These are phyloP conservation scores for Drosophila recens DNA, from an alignment of 2,888 invertebrate species.

Conservation along the genomic window DNA sequence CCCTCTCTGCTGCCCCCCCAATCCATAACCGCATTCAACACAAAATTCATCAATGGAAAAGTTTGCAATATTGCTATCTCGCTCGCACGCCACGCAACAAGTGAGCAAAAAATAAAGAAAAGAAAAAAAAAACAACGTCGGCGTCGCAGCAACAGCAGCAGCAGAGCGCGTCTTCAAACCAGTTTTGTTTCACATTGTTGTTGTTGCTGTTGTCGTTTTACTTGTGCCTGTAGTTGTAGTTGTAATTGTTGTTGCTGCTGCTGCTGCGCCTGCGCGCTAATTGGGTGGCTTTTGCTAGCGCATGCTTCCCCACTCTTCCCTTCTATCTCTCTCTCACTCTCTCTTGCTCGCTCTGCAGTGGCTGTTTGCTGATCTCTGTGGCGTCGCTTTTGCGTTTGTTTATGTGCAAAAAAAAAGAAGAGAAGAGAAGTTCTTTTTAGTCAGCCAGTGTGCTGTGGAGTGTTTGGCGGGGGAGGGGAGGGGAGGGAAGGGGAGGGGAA, in stretches of 20 bases:
- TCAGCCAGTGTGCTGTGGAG: background rate
- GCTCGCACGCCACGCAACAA: conserved; percentile 58
- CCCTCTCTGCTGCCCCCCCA: background rate
- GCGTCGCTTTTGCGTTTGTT: conserved; percentile 11
- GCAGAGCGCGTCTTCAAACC: conserved; percentile 62
- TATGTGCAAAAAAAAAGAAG: conserved; percentile 14
- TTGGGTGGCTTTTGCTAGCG: conserved; percentile 63
- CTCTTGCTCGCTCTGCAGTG: conserved; percentile 19
- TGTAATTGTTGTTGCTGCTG: conserved; percentile 34
- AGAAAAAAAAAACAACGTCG: conserved; percentile 11
- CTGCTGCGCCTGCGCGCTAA: conserved; percentile 71
- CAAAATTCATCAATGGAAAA: conserved; percentile 78
- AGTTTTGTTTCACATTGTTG: conserved; percentile 52
- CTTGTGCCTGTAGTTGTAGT: conserved; percentile 16
- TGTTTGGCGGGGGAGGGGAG: background rate
- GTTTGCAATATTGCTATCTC: conserved; percentile 72
- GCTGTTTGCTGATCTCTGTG: conserved; percentile 35
- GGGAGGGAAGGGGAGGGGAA: background rate
- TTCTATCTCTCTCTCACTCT: conserved; percentile 1
- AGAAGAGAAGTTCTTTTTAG: conserved; percentile 24
- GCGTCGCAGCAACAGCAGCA: conserved; percentile 20
- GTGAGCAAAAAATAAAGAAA: conserved; percentile 44
- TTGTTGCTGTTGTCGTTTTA: conserved; percentile 21
- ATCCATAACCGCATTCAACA: conserved; percentile 14
- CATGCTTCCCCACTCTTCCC: conserved; percentile 9